Conservation (phyloP, 1,140 invertebrate species). For the Trichomalopsis sarcophagae region DNA sequence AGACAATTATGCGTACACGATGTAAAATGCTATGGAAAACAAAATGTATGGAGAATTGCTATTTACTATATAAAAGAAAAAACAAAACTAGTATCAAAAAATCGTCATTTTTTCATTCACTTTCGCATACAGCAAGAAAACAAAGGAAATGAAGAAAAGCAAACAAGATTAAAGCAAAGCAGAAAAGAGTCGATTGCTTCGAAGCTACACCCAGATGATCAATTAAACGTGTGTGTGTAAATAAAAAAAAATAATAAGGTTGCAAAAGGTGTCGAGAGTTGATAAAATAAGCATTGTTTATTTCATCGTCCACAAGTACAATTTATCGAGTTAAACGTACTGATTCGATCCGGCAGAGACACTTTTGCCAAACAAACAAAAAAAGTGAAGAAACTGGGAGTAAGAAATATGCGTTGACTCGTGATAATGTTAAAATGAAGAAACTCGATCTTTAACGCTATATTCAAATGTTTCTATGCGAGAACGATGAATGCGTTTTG, state of each 20-base stretch:
- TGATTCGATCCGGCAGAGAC: constrained; percentile 24
- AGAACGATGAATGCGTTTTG: constrained; percentile 53
- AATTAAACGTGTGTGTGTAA: constrained; percentile 45
- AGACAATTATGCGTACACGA: neutral
- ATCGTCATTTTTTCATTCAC: constrained; percentile 26
- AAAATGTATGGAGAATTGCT: constrained; percentile 19
- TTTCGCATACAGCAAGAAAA: neutral
- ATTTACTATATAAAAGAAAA: constrained; percentile 21
- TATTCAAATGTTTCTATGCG: constrained; percentile 38
- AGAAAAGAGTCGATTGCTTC: constrained; percentile 28
- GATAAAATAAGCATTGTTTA: constrained; percentile 25
- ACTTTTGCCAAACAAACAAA: constrained; percentile 34
- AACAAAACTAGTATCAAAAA: constrained; percentile 13
- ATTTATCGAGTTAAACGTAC: constrained; percentile 46
- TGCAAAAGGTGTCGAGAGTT: constrained; percentile 5
- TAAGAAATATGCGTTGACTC: constrained; percentile 34
- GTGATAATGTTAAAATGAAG: constrained; percentile 29
- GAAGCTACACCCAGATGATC: constrained; percentile 31
- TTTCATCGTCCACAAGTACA: constrained; percentile 40
- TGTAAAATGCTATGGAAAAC: constrained; percentile 26
- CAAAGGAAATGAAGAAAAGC: neutral
- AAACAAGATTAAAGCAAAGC: constrained; percentile 7
- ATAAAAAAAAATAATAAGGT: constrained; percentile 24
- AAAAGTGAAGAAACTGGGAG: constrained; percentile 12
- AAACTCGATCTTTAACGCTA: constrained; percentile 23